Conservation (phyloP, 2,888 invertebrate genomes). For the Torymus tubicola region DNA sequence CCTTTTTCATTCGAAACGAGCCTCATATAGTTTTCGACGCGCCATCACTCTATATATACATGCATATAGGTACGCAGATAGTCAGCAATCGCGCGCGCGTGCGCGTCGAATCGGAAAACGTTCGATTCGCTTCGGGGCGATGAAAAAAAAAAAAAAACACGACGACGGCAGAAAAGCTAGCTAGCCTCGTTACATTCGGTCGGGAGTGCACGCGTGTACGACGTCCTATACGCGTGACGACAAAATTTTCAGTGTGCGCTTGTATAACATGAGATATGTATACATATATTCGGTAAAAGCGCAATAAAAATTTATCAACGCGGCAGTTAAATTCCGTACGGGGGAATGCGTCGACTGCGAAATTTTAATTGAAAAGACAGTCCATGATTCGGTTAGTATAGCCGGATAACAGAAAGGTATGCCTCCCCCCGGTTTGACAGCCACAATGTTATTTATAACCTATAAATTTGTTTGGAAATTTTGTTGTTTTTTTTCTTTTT, state of each 20-base stretch:
- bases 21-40: too few relatives aligned
- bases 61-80: not conserved
- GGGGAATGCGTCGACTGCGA: not conserved
- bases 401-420: slow-evolving; percentile 20
- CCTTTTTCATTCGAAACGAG: too few relatives aligned
- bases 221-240: not conserved
- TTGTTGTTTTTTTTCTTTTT: not conserved
- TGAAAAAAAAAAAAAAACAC: slow-evolving; percentile 38
- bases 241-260: slow-evolving; percentile 39
- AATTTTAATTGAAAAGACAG: slow-evolving; percentile 18
- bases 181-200: slow-evolving; percentile 7
- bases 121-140: slow-evolving; percentile 33
- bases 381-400: not conserved
- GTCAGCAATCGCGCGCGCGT: slow-evolving; percentile 47
- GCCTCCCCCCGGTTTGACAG: not conserved
- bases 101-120: slow-evolving; percentile 54
- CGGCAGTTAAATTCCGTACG: not conserved
- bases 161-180: not conserved
- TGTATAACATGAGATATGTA: too few relatives aligned
- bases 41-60: too few relatives aligned
- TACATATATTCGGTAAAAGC: slow-evolving; percentile 2
- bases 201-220: not conserved
- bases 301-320: slow-evolving; percentile 14
- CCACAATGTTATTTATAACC: slow-evolving; percentile 24
- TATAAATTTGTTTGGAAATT: slow-evolving; percentile 5